These are phyloP conservation scores for Orchesella flavescens DNA, from an alignment of 2,888 invertebrate species.

Conservation along the genomic window DNA sequence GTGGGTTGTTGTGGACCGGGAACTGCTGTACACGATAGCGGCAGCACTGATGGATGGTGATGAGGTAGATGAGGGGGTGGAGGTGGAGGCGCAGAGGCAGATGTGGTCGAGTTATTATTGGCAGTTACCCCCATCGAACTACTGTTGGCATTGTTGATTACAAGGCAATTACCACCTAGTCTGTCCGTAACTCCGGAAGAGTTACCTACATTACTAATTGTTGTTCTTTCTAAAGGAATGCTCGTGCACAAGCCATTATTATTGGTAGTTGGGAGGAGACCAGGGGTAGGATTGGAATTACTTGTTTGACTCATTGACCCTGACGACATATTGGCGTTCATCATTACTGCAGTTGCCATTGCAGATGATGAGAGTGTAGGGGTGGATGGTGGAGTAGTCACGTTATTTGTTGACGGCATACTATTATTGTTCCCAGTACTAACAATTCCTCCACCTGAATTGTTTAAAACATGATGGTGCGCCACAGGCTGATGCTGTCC, in stretches of 20 bases:
- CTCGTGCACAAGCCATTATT: slow-evolving; percentile 67
- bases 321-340: slow-evolving; percentile 49
- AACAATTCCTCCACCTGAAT: slow-evolving; percentile 2
- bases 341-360: slow-evolving; percentile 35
- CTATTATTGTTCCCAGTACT: slow-evolving; percentile 59
- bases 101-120: slow-evolving; percentile 22
- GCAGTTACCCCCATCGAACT: slow-evolving; percentile 31
- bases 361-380: slow-evolving; percentile 48
- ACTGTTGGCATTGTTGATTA: slow-evolving; percentile 35
- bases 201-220: slow-evolving; percentile 57
- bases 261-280: slow-evolving; percentile 38
- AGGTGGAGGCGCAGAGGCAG: slow-evolving; percentile 41
- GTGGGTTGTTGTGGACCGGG: slow-evolving; percentile 26
- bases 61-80: slow-evolving; percentile 36
- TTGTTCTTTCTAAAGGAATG: slow-evolving; percentile 63
- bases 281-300: slow-evolving; percentile 50
- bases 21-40: background rate
- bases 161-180: slow-evolving; percentile 45
- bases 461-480: slow-evolving; percentile 48
- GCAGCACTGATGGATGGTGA: slow-evolving; percentile 45
- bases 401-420: slow-evolving; percentile 56
- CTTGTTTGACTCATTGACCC: slow-evolving; percentile 62
- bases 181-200: slow-evolving; percentile 36
- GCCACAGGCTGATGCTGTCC: slow-evolving; percentile 75
- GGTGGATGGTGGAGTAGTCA: slow-evolving; percentile 58